phyloP scores from a whole-genome alignment of 2,888 invertebrate species.

The Andrena camellia region DNA sequence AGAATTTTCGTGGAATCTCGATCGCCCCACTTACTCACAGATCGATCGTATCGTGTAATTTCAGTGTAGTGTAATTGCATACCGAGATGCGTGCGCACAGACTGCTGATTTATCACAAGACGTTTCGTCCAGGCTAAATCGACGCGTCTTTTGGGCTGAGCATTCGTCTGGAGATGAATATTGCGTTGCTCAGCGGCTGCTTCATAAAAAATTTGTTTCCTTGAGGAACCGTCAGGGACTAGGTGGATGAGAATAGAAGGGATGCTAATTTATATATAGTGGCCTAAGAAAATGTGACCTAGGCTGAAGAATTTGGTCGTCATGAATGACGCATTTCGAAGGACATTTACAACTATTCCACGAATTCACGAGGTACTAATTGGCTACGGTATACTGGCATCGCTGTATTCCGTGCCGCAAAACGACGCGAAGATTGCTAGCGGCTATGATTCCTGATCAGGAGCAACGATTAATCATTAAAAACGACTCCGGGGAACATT shows the following conservation, averaged over 20 bases:
- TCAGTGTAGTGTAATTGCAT: slow-evolving; percentile 55
- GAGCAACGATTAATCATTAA: slow-evolving; percentile 35
- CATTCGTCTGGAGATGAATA: not conserved
- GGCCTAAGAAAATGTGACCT: too few relatives aligned
- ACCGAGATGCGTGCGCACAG: slow-evolving; percentile 45
- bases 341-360: not conserved
- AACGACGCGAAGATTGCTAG: slow-evolving; percentile 7
- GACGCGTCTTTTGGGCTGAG: not conserved
- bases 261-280: too few relatives aligned
- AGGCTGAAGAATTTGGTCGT: not conserved
- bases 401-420: slow-evolving; percentile 1
- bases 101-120: slow-evolving; percentile 37
- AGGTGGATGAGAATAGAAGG: not conserved
- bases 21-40: slow-evolving; percentile 41
- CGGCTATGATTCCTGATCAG: slow-evolving; percentile 27
- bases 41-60: slow-evolving; percentile 55
- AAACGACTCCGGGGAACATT: slow-evolving; percentile 23
- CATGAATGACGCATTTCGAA: not conserved
- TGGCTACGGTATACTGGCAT: not conserved
- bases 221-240: not conserved
- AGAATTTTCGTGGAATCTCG: slow-evolving; percentile 57
- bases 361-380: not conserved
- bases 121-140: slow-evolving; percentile 12
- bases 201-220: not conserved
- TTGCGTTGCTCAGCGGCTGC: not conserved